Percentiles rank a stretch among this genome's conserved stretches.
phyloP scores from a whole-genome alignment of 2,113 vertebrate genomes.

The Oenanthe melanoleuca region DNA sequence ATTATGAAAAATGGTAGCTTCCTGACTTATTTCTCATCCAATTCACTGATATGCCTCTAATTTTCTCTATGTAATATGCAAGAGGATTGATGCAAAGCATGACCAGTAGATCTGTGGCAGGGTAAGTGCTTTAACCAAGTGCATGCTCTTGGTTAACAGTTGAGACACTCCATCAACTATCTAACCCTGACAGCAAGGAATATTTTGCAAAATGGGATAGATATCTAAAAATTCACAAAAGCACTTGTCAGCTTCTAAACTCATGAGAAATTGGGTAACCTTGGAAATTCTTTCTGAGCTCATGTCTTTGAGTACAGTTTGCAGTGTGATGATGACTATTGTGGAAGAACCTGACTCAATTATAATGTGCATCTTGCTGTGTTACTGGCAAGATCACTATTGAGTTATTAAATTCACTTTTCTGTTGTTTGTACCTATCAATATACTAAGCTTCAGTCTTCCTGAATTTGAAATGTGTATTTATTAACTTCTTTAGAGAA shows the following conservation, averaged over 20 bases:
- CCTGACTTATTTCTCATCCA: neutral
- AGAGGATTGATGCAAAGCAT: neutral
- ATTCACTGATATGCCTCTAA: neutral
- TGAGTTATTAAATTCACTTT: conserved; percentile 1
- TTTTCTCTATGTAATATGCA: neutral
- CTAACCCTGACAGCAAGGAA: neutral
- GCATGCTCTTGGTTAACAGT: neutral
- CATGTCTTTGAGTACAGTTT: neutral
- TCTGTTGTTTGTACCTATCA: neutral
- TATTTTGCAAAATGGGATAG: neutral
- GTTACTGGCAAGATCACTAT: neutral
- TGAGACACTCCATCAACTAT: neutral
- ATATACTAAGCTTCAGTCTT: neutral
- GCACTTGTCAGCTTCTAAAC: neutral
- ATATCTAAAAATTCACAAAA: neutral
- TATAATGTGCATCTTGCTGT: neutral
- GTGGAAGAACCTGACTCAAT: neutral
- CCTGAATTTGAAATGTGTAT: neutral
- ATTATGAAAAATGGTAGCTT: neutral
- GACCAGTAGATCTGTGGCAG: neutral
- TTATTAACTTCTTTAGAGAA: neutral
- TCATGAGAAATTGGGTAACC: neutral
- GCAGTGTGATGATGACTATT: neutral
- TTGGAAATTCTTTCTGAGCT: neutral
- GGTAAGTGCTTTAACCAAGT: neutral